Conservation (phyloP, 2,797 vertebrate genomes). For the Sphaeramia orbicularis region DNA sequence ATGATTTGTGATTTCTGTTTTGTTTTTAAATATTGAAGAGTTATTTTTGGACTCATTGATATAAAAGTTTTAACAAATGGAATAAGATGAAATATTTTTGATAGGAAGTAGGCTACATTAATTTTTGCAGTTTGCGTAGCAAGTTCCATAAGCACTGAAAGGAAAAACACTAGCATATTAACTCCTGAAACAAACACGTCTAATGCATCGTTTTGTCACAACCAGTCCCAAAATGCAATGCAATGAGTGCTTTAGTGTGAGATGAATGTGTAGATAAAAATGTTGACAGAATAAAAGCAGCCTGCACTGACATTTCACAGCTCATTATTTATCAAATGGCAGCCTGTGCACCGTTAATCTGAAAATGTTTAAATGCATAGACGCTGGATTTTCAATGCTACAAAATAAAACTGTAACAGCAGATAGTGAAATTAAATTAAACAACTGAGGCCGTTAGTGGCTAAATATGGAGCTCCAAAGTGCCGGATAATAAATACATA, state of each 20-base stretch:
- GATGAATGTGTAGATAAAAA: conserved; percentile 22
- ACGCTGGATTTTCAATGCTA: no score
- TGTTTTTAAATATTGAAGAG: conserved; percentile 64
- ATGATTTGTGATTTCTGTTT: conserved; percentile 36
- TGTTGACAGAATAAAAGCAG: conserved; percentile 17
- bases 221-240: conserved; percentile 9
- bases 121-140: conserved; percentile 56
- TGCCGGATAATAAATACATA: no score
- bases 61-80: conserved; percentile 47
- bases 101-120: conserved; percentile 67
- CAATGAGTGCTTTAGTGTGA: conserved; percentile 21
- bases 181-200: conserved; percentile 20
- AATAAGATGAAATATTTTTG: conserved; percentile 82
- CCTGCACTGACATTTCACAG: not conserved
- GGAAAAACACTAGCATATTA: conserved; percentile 1
- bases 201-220: conserved; percentile 3
- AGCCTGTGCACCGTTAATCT: not conserved
- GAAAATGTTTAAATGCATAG: not conserved
- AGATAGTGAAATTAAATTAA: no score
- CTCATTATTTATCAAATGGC: not conserved
- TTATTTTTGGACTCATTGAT: conserved; percentile 80
- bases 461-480: no score
- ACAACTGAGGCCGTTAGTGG: no score
- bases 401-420: no score
- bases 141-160: conserved; percentile 23